These are phyloP conservation scores for Drosophila mojavensis DNA, from an alignment of 1,140 invertebrate species.

Conservation along the genomic window DNA sequence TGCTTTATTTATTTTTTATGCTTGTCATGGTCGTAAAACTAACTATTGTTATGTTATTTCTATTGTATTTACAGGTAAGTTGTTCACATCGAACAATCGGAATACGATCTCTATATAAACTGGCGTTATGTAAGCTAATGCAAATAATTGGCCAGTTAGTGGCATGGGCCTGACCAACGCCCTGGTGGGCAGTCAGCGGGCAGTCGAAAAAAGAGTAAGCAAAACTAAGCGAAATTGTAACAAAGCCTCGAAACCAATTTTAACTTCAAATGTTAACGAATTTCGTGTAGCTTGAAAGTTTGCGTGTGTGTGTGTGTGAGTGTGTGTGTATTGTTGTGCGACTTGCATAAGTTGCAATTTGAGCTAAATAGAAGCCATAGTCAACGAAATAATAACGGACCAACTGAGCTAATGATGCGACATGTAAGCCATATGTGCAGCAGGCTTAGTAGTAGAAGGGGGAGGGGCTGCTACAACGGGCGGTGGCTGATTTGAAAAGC, in stretches of 20 bases:
- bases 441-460: not conserved
- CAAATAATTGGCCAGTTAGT: conserved; percentile 74
- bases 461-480: not conserved
- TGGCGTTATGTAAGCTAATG: conserved; percentile 62
- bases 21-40: conserved; percentile 28
- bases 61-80: conserved; percentile 67
- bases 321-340: conserved; percentile 15
- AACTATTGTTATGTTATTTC: conserved; percentile 22
- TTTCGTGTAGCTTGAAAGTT: conserved; percentile 41
- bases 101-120: conserved; percentile 15
- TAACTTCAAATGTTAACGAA: conserved; percentile 67
- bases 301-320: conserved; percentile 14
- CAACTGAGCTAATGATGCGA: conserved; percentile 74
- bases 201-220: conserved; percentile 2
- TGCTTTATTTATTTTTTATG: conserved; percentile 4
- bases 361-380: conserved; percentile 50
- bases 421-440: conserved; percentile 50
- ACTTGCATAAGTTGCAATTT: conserved; percentile 66
- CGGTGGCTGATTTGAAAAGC: conserved; percentile 27
- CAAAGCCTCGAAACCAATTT: conserved; percentile 64
- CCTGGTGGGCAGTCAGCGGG: conserved; percentile 37
- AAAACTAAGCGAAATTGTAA: conserved; percentile 50
- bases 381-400: conserved; percentile 65
- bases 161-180: conserved; percentile 57
- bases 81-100: conserved; percentile 19